Percentiles rank a stretch among this genome's conserved stretches.
Evolutionary conservation across 2,113 vertebrate species (phyloP).

Genomic region (Delphinapterus leucas): DNA sequence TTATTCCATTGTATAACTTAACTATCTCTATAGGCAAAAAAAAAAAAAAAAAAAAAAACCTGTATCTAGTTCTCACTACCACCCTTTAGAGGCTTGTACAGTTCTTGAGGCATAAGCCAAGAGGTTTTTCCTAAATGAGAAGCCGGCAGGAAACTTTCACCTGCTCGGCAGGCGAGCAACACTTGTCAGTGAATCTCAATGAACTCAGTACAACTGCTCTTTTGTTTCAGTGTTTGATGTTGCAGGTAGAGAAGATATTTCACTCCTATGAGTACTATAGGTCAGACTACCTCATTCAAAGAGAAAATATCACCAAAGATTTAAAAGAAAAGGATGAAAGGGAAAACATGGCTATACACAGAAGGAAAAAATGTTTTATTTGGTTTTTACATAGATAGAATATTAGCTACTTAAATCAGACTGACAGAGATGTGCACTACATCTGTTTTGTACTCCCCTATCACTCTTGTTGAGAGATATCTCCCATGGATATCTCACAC

Average conservation of each 20-base stretch:
- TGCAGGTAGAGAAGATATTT: constrained; percentile 23
- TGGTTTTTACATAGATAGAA: constrained; percentile 31
- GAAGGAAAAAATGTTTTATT: constrained; percentile 19
- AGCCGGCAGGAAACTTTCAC: constrained; percentile 36
- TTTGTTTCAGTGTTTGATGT: constrained; percentile 45
- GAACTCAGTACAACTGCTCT: constrained; percentile 34
- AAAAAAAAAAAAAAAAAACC: not conserved
- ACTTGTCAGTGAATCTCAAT: not conserved
- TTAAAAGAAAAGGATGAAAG: constrained; percentile 25
- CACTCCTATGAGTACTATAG: not conserved
- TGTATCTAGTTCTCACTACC: not conserved
- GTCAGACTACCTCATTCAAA: not conserved
- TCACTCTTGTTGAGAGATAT: not conserved
- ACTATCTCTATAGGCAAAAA: constrained; percentile 45
- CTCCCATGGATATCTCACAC: constrained; percentile 27
- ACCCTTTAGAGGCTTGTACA: constrained; percentile 47
- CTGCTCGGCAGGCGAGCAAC: constrained; percentile 24
- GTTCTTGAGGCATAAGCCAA: constrained; percentile 51
- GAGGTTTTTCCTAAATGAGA: constrained; percentile 61
- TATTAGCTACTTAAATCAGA: constrained; percentile 24
- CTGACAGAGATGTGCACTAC: not conserved
- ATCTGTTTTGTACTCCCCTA: not conserved
- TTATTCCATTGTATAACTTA: constrained; percentile 58
- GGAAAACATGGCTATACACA: not conserved
- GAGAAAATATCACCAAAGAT: constrained; percentile 16